These are phyloP conservation scores for Drosophila maculinotata DNA, from an alignment of 2,888 invertebrate species.

Conservation along the genomic window DNA sequence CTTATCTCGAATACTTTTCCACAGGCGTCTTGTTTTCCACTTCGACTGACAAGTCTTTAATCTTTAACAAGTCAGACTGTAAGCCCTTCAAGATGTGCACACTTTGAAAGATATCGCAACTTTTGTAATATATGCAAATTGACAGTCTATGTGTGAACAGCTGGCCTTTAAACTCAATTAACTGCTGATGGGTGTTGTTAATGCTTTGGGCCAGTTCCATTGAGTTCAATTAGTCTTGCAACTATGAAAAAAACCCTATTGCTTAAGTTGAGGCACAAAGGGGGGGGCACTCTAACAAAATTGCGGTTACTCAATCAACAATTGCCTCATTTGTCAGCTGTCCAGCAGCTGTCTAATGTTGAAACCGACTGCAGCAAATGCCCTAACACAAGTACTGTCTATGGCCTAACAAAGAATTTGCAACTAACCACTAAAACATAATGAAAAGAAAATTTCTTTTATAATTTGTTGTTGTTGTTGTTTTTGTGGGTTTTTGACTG, in stretches of 20 bases:
- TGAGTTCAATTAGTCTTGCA: constrained; percentile 62
- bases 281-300: constrained; percentile 28
- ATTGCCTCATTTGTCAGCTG: constrained; percentile 79
- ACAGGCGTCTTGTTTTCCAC: background rate
- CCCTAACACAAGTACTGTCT: constrained; percentile 1
- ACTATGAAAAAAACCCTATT: constrained; percentile 23
- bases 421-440: constrained; percentile 25
- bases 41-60: constrained; percentile 1
- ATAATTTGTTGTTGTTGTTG: background rate
- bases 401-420: constrained; percentile 22
- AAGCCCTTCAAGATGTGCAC: constrained; percentile 8
- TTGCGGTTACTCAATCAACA: constrained; percentile 71
- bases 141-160: constrained; percentile 32
- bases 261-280: constrained; percentile 55
- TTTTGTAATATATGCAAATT: constrained; percentile 40
- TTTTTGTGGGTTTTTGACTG: constrained; percentile 25
- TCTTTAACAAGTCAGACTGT: background rate
- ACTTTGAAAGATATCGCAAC: background rate
- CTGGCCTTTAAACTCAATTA: constrained; percentile 65
- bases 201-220: constrained; percentile 41
- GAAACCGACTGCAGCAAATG: constrained; percentile 16
- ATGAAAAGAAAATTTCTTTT: constrained; percentile 45
- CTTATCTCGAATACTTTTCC: background rate
- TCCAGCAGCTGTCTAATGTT: constrained; percentile 55
- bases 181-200: constrained; percentile 16